Evolutionary conservation across 2,113 vertebrate genomes (phyloP).

Genomic region (human): DNA sequence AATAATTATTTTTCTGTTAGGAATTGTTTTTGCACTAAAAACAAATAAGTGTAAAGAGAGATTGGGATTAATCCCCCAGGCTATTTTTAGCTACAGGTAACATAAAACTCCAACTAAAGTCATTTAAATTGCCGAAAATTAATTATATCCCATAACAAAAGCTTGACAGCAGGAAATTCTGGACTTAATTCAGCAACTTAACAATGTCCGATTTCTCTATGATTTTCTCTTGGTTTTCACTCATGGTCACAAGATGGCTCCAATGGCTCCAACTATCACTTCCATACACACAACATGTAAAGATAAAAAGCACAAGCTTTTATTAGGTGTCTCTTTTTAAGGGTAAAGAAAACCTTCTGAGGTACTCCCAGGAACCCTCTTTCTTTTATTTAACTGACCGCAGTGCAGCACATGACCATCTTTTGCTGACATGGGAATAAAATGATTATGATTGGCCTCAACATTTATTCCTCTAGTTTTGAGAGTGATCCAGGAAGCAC

Average conservation of each 20-base stretch:
- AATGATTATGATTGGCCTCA: neutral
- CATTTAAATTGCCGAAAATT: neutral
- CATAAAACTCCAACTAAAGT: neutral
- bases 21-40: neutral
- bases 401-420: neutral
- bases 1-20: constrained; percentile 22
- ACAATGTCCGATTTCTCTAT: neutral
- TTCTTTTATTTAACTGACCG: neutral
- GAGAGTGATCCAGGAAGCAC: neutral
- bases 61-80: neutral
- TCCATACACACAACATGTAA: neutral
- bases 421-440: neutral
- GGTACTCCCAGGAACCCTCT: neutral
- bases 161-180: neutral
- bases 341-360: neutral
- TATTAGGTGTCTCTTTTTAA: neutral
- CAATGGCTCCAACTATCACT: neutral
- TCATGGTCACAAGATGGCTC: neutral
- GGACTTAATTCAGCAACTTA: neutral
- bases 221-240: neutral
- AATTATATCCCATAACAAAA: neutral
- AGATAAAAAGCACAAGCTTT: neutral
- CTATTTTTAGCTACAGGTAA: neutral
- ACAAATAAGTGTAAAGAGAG: neutral
- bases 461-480: neutral